phyloP scores from a whole-genome alignment of 2,888 invertebrate genomes.

The Hypomecis punctinalis region DNA sequence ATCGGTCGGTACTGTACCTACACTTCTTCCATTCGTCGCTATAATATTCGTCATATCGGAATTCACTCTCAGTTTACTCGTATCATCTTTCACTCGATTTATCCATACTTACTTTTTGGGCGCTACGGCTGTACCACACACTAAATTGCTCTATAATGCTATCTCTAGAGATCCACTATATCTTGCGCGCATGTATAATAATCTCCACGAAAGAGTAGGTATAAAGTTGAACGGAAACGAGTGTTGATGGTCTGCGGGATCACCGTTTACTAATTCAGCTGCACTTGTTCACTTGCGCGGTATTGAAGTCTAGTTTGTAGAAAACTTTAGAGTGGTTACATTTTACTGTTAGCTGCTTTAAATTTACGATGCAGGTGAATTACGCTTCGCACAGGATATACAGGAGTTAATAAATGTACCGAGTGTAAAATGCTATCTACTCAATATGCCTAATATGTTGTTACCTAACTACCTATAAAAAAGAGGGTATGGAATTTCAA shows the following conservation, averaged over 20 bases:
- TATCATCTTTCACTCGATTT: too few relatives aligned
- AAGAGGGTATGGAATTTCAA: background rate
- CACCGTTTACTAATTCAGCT: conserved; percentile 22
- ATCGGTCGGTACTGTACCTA: too few relatives aligned
- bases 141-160: too few relatives aligned
- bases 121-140: too few relatives aligned
- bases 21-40: too few relatives aligned
- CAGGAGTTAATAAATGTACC: background rate
- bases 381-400: background rate
- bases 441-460: too few relatives aligned
- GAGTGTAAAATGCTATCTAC: too few relatives aligned
- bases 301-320: conserved; percentile 8
- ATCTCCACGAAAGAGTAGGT: conserved; percentile 44
- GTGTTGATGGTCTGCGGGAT: conserved; percentile 30
- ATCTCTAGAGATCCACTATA: too few relatives aligned
- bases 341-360: conserved; percentile 4
- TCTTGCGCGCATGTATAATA: conserved; percentile 36
- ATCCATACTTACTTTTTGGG: too few relatives aligned
- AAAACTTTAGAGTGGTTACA: background rate
- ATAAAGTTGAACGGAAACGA: conserved; percentile 38
- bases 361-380: background rate
- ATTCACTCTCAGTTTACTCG: too few relatives aligned
- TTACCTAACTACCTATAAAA: background rate
- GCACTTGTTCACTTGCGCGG: conserved; percentile 9
- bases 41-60: too few relatives aligned